phyloP scores from a whole-genome alignment of 2,113 vertebrate genomes.

The Acrocephalus arundinaceus region DNA sequence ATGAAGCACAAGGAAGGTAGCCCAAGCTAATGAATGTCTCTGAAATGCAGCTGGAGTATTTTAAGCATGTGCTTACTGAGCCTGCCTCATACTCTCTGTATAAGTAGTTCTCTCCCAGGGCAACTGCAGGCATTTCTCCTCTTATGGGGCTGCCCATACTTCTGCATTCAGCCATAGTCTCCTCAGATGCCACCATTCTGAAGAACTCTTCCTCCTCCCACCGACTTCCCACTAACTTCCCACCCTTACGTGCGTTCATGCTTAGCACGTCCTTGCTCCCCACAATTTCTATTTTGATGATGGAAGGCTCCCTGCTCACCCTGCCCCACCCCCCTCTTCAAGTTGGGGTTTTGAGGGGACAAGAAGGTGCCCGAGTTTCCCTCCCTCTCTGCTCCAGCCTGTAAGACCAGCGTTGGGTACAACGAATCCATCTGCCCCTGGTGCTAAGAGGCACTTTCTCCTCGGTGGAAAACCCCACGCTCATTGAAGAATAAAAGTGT shows the following conservation, averaged over 20 bases:
- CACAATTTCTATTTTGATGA: constrained; percentile 1
- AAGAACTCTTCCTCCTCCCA: constrained; percentile 16
- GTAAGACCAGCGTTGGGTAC: rapidly evolving
- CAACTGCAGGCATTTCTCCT: background rate
- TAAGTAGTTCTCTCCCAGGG: background rate
- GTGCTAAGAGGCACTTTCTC: rapidly evolving
- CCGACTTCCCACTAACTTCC: background rate
- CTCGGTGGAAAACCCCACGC: background rate
- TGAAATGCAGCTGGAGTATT: background rate
- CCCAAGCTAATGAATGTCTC: background rate
- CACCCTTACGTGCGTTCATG: background rate
- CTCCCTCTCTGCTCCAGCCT: background rate
- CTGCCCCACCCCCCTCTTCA: background rate
- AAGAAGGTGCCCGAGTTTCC: background rate
- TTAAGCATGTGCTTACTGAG: rapidly evolving
- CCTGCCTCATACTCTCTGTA: background rate
- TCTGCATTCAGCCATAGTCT: background rate
- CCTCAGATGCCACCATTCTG: constrained; percentile 10
- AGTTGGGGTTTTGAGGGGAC: background rate
- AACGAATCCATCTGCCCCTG: background rate
- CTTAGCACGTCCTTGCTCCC: background rate
- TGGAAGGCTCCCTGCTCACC: background rate
- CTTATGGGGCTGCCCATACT: background rate
- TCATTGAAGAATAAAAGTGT: background rate
- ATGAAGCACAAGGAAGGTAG: background rate